Base-by-base conservation (phyloP, 1,140 invertebrate species). In the Glossosoma conforme region DNA sequence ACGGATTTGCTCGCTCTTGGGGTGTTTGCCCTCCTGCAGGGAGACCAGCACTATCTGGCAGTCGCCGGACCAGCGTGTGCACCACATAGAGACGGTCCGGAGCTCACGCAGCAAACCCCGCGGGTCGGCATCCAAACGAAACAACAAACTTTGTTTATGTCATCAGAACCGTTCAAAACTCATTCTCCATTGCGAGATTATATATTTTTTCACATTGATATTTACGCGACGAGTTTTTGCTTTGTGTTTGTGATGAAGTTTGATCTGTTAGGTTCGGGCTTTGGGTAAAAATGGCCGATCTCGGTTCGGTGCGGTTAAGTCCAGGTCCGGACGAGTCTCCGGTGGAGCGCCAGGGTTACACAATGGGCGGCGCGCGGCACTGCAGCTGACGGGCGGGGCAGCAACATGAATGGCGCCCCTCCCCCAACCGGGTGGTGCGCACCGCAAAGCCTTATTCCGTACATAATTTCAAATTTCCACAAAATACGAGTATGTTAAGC, bases 1-100 rank as follows among this genome's bases (percentile, higher is more conserved):
- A 18, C 50, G 33, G 38, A 52, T 52, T 24, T 45, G 42, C 40
- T 52, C 50, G 50, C 50, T 52, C 33, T 52, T 52, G 42, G 43
- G 50, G 43, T 52, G 50, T 38, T 52, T 52, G 35, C 50, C 50
- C 43, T 52, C 33, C 17, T 38, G 13, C 15, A 28, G 36, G 36
- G 18, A 42, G 5, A 33, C 35, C 37, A 53, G 22, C 51, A 53
- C 51, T 45, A 53, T 42, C 37, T 40, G 51, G 36, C 44, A 53
- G 44, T 37, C 43, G 13, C 18, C 21, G 24, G 44, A 15, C 51
- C 51, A 47, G 19, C 51, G 44, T 41, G 44, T 15, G 10, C 11
- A 13, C 28, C 44, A 47, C 51, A 47, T 47, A 42, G 44, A 35
- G 36, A 21, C 44, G 25, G 33, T 15, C 6, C 14, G 14, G 11